Evolutionary conservation across 2,113 vertebrate genomes (phyloP), one percentile per base, ranked within the genome.

Genomic region (Ptilorrhoa leucosticta): DNA sequence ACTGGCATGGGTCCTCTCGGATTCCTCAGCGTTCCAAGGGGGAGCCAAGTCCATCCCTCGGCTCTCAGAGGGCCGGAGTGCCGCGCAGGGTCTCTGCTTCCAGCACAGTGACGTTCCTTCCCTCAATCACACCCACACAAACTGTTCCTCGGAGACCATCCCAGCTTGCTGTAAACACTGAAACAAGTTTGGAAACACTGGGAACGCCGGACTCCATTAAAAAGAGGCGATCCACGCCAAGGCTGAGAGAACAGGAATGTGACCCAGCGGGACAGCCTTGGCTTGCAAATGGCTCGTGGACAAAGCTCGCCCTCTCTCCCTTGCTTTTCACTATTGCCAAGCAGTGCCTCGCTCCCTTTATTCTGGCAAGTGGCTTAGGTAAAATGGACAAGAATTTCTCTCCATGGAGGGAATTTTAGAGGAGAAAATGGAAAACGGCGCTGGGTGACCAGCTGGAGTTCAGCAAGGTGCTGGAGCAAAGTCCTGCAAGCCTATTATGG

Each of bases 151-250:
- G 0, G 80, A 68, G 86, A 47, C 64, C 81, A 76, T 70, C 84
- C 87, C 89, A 82, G 91, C 87, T 90, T 91, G 91, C 78, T 85
- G 87, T 77, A 76, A 91, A 93, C 77, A 54, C 81, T 57, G 1
- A 15, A 77, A 77, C 76, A 81, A 87, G 83, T 90, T 54, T 96
- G 89, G 94, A 65, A 90, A 81, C 83, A n/a, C 68, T 79, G 96
- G 91, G 87, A 94, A 80, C 93, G n/a, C 88, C 70, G 94, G 89
- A n/a, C 68, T 90, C 83, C 78, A 21, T 42, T 64, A 92, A 68
- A 77, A 79, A 57, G 87, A 64, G 80, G 57, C 0, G 4, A 71
- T 42, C 44, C 56, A 5, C 3, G 90, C 95, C 96, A 95, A 87
- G 87, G 91, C 63, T 14, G 78, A 61, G 95, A 72, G 75, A 89